Base-by-base conservation (phyloP, 2,797 vertebrate genomes). In the Astyanax mexicanus region DNA sequence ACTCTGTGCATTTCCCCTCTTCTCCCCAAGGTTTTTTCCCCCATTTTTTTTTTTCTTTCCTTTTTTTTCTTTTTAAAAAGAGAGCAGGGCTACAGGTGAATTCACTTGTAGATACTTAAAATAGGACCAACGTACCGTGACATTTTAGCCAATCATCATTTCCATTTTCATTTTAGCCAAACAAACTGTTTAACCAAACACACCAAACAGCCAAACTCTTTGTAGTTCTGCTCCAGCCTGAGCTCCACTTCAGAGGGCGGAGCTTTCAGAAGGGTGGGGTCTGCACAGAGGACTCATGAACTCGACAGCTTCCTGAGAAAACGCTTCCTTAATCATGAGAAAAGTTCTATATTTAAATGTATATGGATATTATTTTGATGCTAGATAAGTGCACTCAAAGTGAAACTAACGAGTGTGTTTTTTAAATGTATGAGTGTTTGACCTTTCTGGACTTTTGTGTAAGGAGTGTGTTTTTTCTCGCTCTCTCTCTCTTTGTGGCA, bases 341-440 rank as follows among this genome's bases (percentile, higher is more conserved):
- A 88, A 86, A 82, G 86, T 86, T 86, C 88, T 82, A 83, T 85
- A 87, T 88, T 87, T 87, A 88, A 86, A 87, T 90, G 85, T 90
- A 89, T 85, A 91, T 90, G 77, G 85, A 83, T 83, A 86, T 89
- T 90, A 90, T 91, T 90, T 90, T 88, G 83, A 85, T 85, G 81
- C 85, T 86, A 71, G 73, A 72, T 75, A 62, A 69, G 78, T 77
- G 67, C 77, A 71, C 71, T 76, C 72, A 75, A 76, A 80, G 74
- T 77, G 84, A 85, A 85, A 79, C 80, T 68, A 76, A 83, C 42
- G 69, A 85, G 68, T 86, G 89, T 91, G 86, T 92, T 91, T 92
- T 90, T 88, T 52, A 67, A 32, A 68, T 91, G 88, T 90, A 85
- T 86, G 88, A 90, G 89, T 86, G 88, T 89, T 85, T 83, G 82